These are phyloP conservation scores for Rhogogaster chlorosoma DNA, from an alignment of 2,888 invertebrate genomes.

Conservation along the genomic window DNA sequence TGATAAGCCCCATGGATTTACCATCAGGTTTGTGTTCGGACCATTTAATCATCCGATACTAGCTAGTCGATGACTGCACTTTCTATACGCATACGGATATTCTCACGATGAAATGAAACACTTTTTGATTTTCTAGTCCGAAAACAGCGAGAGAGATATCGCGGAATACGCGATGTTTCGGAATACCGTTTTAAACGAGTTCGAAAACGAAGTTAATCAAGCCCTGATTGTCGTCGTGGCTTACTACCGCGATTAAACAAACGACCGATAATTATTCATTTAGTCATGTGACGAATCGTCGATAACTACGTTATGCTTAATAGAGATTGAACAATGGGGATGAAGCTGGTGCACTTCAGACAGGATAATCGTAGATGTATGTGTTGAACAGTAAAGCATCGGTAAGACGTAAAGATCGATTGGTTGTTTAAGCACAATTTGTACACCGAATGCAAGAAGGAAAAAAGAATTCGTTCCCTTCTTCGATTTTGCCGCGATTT, in stretches of 20 bases:
- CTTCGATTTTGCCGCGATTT: not conserved
- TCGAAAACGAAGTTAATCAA: conserved; percentile 20
- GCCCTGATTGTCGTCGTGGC: conserved; percentile 23
- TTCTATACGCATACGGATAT: not conserved
- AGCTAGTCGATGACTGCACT: not conserved
- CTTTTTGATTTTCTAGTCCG: not conserved
- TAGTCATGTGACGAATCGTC: not conserved
- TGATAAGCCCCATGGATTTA: conserved; percentile 4
- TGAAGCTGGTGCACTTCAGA: not conserved
- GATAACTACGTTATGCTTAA: not conserved
- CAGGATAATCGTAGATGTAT: not conserved
- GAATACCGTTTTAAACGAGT: not conserved
- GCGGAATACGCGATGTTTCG: not conserved
- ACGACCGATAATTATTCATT: conserved; percentile 27
- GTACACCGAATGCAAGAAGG: not conserved
- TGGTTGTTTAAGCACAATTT: not conserved
- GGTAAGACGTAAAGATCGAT: not conserved
- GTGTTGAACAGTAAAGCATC: not conserved
- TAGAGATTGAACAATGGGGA: not conserved
- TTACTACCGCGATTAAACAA: conserved; percentile 31
- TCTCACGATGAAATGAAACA: not conserved
- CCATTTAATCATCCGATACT: conserved; percentile 23
- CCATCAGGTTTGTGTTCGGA: conserved; percentile 1
- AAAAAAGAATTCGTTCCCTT: not conserved
- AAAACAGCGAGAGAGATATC: not conserved